These are phyloP conservation scores for Dynastes maya DNA, from an alignment of 2,888 invertebrate species.

Conservation along the genomic window DNA sequence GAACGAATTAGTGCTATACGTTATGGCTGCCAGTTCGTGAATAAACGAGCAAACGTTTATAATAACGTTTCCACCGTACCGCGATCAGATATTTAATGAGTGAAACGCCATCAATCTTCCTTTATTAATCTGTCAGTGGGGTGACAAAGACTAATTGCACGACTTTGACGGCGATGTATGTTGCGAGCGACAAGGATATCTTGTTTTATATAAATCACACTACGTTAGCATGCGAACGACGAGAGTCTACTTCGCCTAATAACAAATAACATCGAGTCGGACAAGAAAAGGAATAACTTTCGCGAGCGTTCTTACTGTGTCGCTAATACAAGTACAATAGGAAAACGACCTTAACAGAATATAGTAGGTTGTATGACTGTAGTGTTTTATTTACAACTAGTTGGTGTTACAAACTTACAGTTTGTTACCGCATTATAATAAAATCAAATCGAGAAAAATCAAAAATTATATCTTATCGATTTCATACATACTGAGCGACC, in stretches of 20 bases:
- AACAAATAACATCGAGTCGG: constrained; percentile 6
- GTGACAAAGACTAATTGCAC: constrained; percentile 58
- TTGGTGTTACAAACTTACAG: neutral
- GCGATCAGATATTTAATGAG: constrained; percentile 49
- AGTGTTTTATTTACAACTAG: too few species aligned
- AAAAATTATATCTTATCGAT: too few species aligned
- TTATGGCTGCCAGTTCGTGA: constrained; percentile 26
- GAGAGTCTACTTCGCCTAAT: constrained; percentile 9
- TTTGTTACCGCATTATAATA: too few species aligned
- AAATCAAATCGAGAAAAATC: too few species aligned
- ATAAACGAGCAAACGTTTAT: constrained; percentile 40
- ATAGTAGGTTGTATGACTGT: neutral
- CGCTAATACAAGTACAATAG: neutral
- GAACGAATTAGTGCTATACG: constrained; percentile 35
- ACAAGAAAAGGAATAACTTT: constrained; percentile 18
- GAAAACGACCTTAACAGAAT: constrained; percentile 1
- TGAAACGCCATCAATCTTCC: constrained; percentile 55
- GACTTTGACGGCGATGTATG: constrained; percentile 51
- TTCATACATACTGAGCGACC: too few species aligned
- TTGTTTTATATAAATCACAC: constrained; percentile 49
- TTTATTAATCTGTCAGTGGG: constrained; percentile 58
- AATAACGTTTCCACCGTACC: constrained; percentile 44
- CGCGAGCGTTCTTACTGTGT: neutral
- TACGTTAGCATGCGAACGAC: constrained; percentile 34
- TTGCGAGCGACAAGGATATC: constrained; percentile 47